Conservation (phyloP, 64 coral and sea anemone species). For the Montipora capricornis region DNA sequence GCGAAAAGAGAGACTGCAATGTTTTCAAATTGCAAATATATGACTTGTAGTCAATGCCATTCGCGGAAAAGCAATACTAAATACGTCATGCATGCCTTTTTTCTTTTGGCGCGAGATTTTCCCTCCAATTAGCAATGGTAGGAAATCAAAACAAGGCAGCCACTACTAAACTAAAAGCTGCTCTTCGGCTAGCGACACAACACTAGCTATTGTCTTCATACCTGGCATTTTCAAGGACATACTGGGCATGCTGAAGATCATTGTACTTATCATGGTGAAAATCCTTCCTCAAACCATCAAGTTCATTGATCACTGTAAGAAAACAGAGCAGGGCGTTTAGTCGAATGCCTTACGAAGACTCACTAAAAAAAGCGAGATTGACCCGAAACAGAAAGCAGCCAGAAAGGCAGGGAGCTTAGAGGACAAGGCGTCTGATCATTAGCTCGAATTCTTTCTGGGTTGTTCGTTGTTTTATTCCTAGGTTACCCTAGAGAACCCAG, state of each 20-base stretch:
- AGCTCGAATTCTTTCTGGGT: too few species aligned
- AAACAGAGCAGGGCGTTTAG: not conserved
- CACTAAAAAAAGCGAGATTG: too few species aligned
- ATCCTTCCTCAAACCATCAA: constrained; percentile 93
- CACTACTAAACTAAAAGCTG: not conserved
- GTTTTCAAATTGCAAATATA: too few species aligned
- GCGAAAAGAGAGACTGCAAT: too few species aligned
- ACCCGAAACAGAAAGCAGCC: too few species aligned
- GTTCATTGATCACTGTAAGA: constrained; percentile 94
- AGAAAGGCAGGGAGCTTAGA: too few species aligned
- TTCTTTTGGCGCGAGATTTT: not conserved
- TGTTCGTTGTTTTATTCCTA: too few species aligned
- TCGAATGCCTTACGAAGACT: not conserved
- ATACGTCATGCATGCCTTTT: too few species aligned
- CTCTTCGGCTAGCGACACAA: not conserved
- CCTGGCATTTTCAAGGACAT: constrained; percentile 85
- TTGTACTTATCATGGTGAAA: constrained; percentile 65
- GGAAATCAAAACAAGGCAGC: not conserved
- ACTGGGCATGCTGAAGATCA: constrained; percentile 75
- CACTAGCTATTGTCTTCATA: not conserved
- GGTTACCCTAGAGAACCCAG: too few species aligned
- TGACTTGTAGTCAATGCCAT: not conserved
- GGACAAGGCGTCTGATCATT: too few species aligned
- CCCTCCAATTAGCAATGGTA: not conserved
- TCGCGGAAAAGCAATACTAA: not conserved